phyloP scores from a whole-genome alignment of 2,888 invertebrate genomes.

The Strigamia maritima region DNA sequence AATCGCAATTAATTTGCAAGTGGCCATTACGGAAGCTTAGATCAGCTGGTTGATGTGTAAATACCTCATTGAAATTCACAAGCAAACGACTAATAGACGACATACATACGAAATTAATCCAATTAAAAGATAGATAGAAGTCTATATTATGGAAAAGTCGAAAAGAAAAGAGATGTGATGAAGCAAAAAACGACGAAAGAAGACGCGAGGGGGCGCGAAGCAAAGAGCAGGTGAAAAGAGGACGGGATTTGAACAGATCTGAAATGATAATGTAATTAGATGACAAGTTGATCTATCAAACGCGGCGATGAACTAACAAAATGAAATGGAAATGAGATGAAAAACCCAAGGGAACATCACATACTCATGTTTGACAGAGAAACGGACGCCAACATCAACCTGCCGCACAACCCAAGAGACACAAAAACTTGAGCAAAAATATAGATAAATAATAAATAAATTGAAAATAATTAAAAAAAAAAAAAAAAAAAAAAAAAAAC shows the following conservation, averaged over 20 bases:
- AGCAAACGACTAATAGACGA: constrained; percentile 17
- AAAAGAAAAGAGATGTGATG: not conserved
- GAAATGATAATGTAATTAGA: constrained; percentile 29
- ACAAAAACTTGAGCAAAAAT: not conserved
- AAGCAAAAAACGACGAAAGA: not conserved
- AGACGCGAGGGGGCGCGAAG: constrained; percentile 19
- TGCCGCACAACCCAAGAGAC: not conserved
- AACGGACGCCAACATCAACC: not conserved
- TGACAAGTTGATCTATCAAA: constrained; percentile 29
- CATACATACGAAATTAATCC: constrained; percentile 17
- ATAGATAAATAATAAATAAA: constrained; percentile 4
- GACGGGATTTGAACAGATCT: constrained; percentile 29
- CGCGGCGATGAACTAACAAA: constrained; percentile 29
- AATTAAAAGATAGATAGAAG: not conserved
- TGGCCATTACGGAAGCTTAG: constrained; percentile 16
- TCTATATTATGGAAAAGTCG: not conserved
- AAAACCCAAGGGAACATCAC: constrained; percentile 19
- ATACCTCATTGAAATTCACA: constrained; percentile 18
- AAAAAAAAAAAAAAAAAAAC: not conserved
- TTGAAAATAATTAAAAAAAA: not conserved
- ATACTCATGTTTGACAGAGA: constrained; percentile 23
- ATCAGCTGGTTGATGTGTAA: not conserved
- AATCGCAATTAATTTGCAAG: constrained; percentile 1
- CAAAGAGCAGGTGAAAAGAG: constrained; percentile 21
- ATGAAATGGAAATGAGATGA: constrained; percentile 29